Base-by-base conservation (phyloP, 2,113 vertebrate genomes). In the Trogon melanurus region DNA sequence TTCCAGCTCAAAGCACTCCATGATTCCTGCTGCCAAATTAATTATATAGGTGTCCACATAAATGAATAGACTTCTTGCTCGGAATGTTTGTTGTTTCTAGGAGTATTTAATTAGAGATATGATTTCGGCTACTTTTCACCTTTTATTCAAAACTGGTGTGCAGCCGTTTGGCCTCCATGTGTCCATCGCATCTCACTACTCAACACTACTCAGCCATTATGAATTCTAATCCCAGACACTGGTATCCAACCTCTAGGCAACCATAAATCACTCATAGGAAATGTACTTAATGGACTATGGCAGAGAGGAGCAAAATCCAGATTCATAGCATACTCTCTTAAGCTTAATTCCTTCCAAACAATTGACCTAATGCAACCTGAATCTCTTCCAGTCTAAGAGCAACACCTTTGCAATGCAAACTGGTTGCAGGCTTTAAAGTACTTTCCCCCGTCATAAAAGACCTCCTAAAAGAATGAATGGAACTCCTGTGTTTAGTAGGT, bases 221-320 rank as follows among this genome's bases (percentile, higher is more conserved):
- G 29, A 80, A 84, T n/a, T 76, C 11, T 58, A 82, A 79, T 62
- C 66, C 51, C 74, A 57, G 29, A 74, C 41, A 70, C 2, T 57
- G 20, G n/a, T n/a, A 75, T 11, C 12, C 11, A 72, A 30, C 23
- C 10, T 34, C 26, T 41, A 22, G 12, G 64, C 32, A 75, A 64
- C 18, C 20, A 41, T 53, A 83, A 71, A 56, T 17, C 22, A 45
- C 11, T 74, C 44, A 54, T 23, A 38, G 27, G 58, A 88, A 92
- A 92, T 1, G 1, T 18, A 79, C 18, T 64, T 53, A 58, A 75
- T 0, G 1, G 16, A 53, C 16, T 79, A 26, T 70, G n/a, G n/a
- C 41, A 93, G 51, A 38, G 34, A 74, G 44, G 27, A 0, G 1
- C 48, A 91, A 75, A 71, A 91, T 36, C 8, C 27, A 92, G n/a